A percentile compares a stretch with the other conserved stretches of the same genome.
phyloP scores from a whole-genome alignment of 37 sponge, comb jelly and placozoan genomes.

The Bolinopsis microptera region DNA sequence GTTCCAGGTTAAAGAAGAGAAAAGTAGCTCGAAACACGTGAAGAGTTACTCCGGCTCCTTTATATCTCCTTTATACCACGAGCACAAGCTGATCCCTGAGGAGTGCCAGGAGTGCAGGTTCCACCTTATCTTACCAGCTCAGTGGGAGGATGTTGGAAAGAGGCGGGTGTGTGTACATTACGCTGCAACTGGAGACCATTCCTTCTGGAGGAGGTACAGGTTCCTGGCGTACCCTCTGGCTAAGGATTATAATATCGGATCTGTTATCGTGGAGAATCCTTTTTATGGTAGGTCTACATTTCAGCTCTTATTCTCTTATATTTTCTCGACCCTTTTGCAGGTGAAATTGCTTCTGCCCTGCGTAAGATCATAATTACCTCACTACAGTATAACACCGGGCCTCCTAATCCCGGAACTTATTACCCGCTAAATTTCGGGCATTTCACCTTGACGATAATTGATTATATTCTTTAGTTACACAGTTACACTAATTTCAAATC shows the following conservation, averaged over 20 bases:
- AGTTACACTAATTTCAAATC: too few relatives aligned
- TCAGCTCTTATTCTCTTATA: not conserved
- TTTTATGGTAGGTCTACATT: constrained; percentile 60
- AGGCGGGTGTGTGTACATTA: constrained; percentile 43
- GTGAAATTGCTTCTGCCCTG: not conserved
- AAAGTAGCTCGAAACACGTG: not conserved
- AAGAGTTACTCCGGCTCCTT: constrained; percentile 3
- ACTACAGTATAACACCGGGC: too few relatives aligned
- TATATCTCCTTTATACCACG: not conserved
- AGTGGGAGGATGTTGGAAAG: not conserved
- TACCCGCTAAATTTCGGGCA: too few relatives aligned
- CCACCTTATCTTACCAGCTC: not conserved
- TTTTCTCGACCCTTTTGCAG: not conserved
- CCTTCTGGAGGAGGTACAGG: constrained; percentile 77
- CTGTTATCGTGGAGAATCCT: constrained; percentile 88
- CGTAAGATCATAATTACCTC: not conserved
- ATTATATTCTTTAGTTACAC: too few relatives aligned
- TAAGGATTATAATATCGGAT: constrained; percentile 75
- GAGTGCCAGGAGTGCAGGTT: constrained; percentile 36
- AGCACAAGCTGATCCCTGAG: not conserved
- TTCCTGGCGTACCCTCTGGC: constrained; percentile 75
- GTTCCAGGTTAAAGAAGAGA: not conserved
- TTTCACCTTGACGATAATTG: too few relatives aligned
- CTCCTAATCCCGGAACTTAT: too few relatives aligned
- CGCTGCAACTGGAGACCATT: constrained; percentile 50